These are phyloP conservation scores for Dryobota labecula DNA, from an alignment of 2,888 invertebrate genomes.

Conservation along the genomic window DNA sequence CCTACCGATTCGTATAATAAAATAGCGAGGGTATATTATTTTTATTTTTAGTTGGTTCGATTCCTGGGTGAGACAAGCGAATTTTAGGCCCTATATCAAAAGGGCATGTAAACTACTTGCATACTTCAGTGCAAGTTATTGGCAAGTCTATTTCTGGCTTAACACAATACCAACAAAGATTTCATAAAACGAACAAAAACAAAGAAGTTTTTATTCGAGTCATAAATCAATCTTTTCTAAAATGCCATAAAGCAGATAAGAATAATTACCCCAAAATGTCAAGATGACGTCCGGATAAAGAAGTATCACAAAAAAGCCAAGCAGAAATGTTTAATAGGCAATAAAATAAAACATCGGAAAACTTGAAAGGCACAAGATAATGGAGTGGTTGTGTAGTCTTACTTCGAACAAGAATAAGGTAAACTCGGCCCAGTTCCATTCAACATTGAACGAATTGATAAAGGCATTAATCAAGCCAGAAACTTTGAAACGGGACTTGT, in stretches of 20 bases:
- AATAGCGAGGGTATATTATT: no score
- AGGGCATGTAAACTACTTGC: no score
- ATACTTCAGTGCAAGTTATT: not conserved
- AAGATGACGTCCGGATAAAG: conserved; percentile 33
- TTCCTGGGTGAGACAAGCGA: no score
- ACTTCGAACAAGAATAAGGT: conserved; percentile 65
- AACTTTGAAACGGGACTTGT: conserved; percentile 74
- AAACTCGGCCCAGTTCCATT: conserved; percentile 68
- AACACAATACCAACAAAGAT: not conserved
- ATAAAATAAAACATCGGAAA: conserved; percentile 47
- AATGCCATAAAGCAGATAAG: conserved; percentile 3
- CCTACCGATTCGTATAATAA: no score
- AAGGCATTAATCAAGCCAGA: conserved; percentile 76
- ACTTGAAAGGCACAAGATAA: conserved; percentile 57
- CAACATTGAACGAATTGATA: conserved; percentile 72
- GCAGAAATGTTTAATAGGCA: conserved; percentile 34
- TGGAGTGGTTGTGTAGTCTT: conserved; percentile 63
- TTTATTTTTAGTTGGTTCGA: no score
- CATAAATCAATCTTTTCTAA: conserved; percentile 11
- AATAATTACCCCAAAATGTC: conserved; percentile 32
- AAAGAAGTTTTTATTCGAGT: conserved; percentile 5
- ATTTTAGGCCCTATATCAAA: no score
- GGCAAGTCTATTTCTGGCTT: not conserved
- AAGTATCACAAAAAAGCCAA: conserved; percentile 22
- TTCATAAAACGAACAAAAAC: not conserved